These are phyloP conservation scores for Nycticryphes semicollaris DNA, from an alignment of 2,113 vertebrate species.

Conservation along the genomic window DNA sequence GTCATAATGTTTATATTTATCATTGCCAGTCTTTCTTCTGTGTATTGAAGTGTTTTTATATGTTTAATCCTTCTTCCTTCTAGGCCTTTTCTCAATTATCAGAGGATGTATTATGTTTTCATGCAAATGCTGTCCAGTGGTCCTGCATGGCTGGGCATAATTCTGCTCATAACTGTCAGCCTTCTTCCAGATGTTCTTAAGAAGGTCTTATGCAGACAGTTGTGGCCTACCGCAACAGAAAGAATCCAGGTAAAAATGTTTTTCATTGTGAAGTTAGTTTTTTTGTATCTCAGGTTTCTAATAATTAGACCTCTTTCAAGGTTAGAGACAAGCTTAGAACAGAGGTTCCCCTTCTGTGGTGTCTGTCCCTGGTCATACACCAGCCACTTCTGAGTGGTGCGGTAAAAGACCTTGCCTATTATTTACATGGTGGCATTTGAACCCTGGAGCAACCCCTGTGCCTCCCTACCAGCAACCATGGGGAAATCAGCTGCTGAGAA, in stretches of 20 bases:
- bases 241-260: constrained; percentile 85
- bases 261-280: not conserved
- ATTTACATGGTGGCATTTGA: not conserved
- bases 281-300: not conserved
- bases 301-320: not conserved
- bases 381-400: not conserved
- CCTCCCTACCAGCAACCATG: not conserved
- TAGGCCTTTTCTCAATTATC: constrained; percentile 98
- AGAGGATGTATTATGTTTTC: constrained; percentile 99
- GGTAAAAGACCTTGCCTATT: not conserved
- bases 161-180: constrained; percentile 88
- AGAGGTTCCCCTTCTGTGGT: not conserved
- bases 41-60: not conserved
- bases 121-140: constrained; percentile 96
- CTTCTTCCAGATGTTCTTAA: constrained; percentile 94
- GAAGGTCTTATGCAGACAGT: constrained; percentile 88
- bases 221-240: constrained; percentile 94
- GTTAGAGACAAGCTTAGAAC: not conserved
- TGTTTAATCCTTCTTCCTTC: not conserved
- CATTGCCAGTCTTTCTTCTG: not conserved
- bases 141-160: constrained; percentile 93
- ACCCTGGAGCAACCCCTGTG: not conserved
- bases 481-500: not conserved
- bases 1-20: not conserved
- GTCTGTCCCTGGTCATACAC: not conserved